Percentiles rank a stretch among this genome's conserved stretches.
These are phyloP conservation scores for Marronus borbonicus DNA, from an alignment of 2,888 invertebrate species.

Conservation along the genomic window DNA sequence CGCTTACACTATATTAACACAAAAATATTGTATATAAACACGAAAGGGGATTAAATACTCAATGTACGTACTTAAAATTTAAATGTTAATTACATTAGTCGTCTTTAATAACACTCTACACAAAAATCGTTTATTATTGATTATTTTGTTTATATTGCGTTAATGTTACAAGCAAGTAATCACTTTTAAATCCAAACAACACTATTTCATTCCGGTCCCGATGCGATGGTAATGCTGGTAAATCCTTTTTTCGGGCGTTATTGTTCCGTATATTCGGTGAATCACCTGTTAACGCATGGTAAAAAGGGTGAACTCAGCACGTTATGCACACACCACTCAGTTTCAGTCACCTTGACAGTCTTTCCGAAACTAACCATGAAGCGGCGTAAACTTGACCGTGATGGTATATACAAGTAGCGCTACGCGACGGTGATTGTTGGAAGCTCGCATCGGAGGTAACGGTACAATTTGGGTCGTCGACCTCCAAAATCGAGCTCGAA, in stretches of 20 bases:
- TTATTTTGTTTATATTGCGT: not conserved
- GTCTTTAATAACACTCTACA: not conserved
- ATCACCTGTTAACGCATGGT: conserved; percentile 49
- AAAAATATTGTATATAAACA: conserved; percentile 2
- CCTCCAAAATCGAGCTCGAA: conserved; percentile 67
- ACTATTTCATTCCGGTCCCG: too few species aligned
- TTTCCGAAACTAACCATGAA: conserved; percentile 68
- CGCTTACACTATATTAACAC: conserved; percentile 24
- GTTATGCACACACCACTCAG: conserved; percentile 46
- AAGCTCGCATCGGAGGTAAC: conserved; percentile 62
- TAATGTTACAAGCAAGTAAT: not conserved
- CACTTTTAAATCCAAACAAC: not conserved
- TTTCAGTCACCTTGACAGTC: conserved; percentile 58
- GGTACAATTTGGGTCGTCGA: conserved; percentile 67
- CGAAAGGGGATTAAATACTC: not conserved
- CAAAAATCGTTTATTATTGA: not conserved
- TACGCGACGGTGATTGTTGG: conserved; percentile 64
- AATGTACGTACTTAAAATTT: not conserved
- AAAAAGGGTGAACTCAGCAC: conserved; percentile 38
- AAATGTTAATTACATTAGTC: not conserved
- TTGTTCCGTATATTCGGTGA: not conserved
- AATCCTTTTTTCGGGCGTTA: not conserved
- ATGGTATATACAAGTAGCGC: conserved; percentile 64
- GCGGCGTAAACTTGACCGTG: conserved; percentile 70
- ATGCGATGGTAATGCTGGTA: not conserved